Evolutionary conservation across 2,888 invertebrate genomes (phyloP).

Genomic region (Pyralis farinalis): DNA sequence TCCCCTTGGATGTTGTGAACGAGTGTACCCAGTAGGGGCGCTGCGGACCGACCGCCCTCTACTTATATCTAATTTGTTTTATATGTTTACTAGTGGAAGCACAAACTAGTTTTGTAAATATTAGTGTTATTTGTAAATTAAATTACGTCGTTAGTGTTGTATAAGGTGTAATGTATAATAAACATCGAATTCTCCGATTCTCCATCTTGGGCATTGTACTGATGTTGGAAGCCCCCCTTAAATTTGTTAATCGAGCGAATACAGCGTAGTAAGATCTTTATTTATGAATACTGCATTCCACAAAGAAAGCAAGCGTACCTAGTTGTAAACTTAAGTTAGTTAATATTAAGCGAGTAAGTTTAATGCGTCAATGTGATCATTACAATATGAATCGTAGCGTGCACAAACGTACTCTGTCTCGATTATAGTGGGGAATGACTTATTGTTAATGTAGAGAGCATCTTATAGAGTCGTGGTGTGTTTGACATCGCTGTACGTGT

Average conservation of each 20-base stretch:
- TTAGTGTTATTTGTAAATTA: slow-evolving; percentile 76
- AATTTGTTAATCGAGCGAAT: slow-evolving; percentile 46
- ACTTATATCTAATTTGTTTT: slow-evolving; percentile 31
- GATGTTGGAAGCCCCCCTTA: slow-evolving; percentile 61
- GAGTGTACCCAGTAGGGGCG: slow-evolving; percentile 17
- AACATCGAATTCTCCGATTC: slow-evolving; percentile 70
- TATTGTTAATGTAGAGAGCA: slow-evolving; percentile 60
- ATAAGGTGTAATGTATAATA: slow-evolving; percentile 61
- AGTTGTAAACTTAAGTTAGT: slow-evolving; percentile 52
- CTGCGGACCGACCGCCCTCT: slow-evolving; percentile 22
- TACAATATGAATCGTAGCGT: slow-evolving; percentile 69
- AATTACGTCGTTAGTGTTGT: slow-evolving; percentile 56
- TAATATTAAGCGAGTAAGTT: slow-evolving; percentile 57
- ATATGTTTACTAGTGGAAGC: slow-evolving; percentile 64
- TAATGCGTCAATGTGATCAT: slow-evolving; percentile 76
- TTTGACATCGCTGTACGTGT: slow-evolving; percentile 65
- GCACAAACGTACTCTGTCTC: slow-evolving; percentile 71
- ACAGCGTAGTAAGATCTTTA: slow-evolving; percentile 60
- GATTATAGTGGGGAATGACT: slow-evolving; percentile 53
- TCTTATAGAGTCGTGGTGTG: slow-evolving; percentile 68
- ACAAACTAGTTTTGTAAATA: slow-evolving; percentile 77
- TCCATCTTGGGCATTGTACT: slow-evolving; percentile 68
- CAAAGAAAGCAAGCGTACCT: slow-evolving; percentile 66
- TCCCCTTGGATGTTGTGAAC: slow-evolving; percentile 39
- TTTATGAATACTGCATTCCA: slow-evolving; percentile 76